Evolutionary conservation across 2,113 vertebrate species (phyloP).

Genomic region (Chaenogobius annularis): DNA sequence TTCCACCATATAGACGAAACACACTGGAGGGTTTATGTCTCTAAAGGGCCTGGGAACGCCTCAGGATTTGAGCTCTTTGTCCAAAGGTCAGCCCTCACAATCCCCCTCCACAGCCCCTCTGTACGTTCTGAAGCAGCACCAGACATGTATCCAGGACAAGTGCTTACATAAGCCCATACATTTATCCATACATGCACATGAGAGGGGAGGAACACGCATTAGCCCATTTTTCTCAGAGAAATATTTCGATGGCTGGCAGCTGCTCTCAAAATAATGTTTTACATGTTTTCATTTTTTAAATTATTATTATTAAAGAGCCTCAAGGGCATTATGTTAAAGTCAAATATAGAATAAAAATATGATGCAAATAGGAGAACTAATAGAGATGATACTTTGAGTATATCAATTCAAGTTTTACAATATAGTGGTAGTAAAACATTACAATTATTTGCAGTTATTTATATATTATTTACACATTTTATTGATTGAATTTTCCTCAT

Average conservation of each 20-base stretch:
- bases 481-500: too few species aligned
- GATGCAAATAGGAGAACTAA: background rate
- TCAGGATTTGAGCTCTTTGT: too few species aligned
- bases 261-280: background rate
- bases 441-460: too few species aligned
- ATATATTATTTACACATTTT: too few species aligned
- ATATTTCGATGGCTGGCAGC: background rate
- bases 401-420: too few species aligned
- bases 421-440: background rate
- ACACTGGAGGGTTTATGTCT: too few species aligned
- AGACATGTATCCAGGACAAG: background rate
- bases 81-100: too few species aligned
- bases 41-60: too few species aligned
- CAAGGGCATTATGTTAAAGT: background rate
- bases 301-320: background rate
- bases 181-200: background rate
- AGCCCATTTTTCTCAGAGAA: background rate
- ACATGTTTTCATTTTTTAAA: background rate
- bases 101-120: background rate
- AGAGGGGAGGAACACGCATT: background rate
- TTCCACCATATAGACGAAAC: too few species aligned
- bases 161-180: background rate
- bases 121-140: background rate
- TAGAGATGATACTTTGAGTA: too few species aligned
- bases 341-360: background rate